A percentile compares a stretch with the other conserved stretches of the same genome.
Evolutionary conservation across 2,888 invertebrate genomes (phyloP).

Genomic region (Agonopterix subpropinquella): DNA sequence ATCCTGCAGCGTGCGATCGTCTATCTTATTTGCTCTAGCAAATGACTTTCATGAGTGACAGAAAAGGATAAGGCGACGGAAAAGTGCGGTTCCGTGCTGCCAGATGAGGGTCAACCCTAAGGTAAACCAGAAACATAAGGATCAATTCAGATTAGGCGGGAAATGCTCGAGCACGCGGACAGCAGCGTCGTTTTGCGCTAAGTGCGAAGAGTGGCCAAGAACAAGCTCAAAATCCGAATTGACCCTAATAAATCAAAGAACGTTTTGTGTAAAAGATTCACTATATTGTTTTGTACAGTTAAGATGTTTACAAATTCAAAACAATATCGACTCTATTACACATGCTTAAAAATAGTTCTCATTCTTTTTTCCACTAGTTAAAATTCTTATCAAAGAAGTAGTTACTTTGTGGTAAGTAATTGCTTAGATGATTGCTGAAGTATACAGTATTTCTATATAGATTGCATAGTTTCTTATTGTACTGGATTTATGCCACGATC

Average conservation of each 20-base stretch:
- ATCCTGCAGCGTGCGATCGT: too few relatives aligned
- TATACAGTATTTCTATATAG: neutral
- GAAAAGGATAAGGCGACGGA: too few relatives aligned
- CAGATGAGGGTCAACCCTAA: too few relatives aligned
- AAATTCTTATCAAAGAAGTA: slow-evolving; percentile 34
- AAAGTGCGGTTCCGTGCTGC: too few relatives aligned
- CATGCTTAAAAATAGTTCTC: slow-evolving; percentile 46
- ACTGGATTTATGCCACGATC: too few relatives aligned
- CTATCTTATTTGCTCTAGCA: too few relatives aligned
- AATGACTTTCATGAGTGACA: too few relatives aligned
- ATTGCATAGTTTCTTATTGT: neutral
- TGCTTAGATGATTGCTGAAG: slow-evolving; percentile 25
- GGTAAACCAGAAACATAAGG: neutral
- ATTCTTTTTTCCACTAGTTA: slow-evolving; percentile 33
- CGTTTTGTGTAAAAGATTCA: slow-evolving; percentile 57
- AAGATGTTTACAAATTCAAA: slow-evolving; percentile 53
- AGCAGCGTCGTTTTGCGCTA: too few relatives aligned
- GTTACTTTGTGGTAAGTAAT: slow-evolving; percentile 30
- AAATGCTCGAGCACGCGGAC: too few relatives aligned
- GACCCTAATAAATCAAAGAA: slow-evolving; percentile 30
- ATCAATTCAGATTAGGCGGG: too few relatives aligned
- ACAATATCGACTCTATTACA: slow-evolving; percentile 61
- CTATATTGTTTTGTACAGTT: slow-evolving; percentile 68
- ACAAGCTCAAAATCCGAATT: too few relatives aligned
- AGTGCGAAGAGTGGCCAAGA: too few relatives aligned